Evolutionary conservation across 2,797 vertebrate genomes (phyloP).

Genomic region (Pipistrellus pygmaeus): DNA sequence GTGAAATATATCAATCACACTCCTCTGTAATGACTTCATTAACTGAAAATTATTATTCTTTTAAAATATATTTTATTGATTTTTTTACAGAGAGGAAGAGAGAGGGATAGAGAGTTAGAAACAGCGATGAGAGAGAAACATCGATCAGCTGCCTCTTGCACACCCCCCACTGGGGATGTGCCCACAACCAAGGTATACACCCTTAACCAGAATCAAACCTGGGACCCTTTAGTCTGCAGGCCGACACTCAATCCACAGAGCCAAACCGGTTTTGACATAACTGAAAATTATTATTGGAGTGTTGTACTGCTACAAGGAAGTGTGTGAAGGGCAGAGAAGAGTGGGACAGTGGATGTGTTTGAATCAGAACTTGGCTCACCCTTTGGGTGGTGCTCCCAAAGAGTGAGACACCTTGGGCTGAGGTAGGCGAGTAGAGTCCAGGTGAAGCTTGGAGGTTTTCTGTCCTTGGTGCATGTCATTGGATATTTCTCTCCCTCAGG

Average conservation of each 20-base stretch:
- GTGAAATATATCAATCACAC: not conserved
- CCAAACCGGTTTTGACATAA: not conserved
- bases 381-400: not conserved
- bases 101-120: no score
- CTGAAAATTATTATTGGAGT: not conserved
- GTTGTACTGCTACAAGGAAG: not conserved
- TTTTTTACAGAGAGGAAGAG: no score
- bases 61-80: no score
- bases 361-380: not conserved
- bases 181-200: no score
- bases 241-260: no score
- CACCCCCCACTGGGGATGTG: no score
- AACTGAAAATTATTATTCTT: not conserved
- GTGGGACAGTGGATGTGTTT: not conserved
- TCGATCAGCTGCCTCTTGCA: no score
- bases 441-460: not conserved
- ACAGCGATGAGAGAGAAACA: no score
- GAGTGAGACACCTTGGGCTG: not conserved
- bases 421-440: not conserved
- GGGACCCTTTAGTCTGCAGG: no score
- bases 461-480: not conserved
- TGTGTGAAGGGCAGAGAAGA: not conserved
- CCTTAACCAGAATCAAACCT: no score
- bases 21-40: not conserved
- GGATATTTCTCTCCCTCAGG: not conserved